phyloP scores from a whole-genome alignment of 2,113 vertebrate genomes.

The Varanus salvator region DNA sequence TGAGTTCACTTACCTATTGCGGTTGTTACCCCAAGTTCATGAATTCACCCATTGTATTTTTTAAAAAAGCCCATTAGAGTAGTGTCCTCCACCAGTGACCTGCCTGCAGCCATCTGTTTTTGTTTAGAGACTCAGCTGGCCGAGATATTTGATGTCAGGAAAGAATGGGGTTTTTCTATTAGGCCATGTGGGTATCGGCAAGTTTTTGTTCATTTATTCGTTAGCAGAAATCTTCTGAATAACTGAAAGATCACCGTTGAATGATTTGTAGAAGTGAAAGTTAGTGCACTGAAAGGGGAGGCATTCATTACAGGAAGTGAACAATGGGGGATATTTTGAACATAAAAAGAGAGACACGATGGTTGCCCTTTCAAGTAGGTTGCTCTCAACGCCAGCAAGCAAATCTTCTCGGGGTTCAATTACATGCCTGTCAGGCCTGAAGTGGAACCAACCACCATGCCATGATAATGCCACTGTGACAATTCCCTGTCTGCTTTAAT shows the following conservation, averaged over 20 bases:
- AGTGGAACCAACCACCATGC: background rate
- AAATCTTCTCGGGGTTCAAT: slow-evolving; percentile 22
- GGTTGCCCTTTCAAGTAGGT: background rate
- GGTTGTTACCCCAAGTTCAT: background rate
- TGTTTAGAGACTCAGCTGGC: background rate
- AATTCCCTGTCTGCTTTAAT: background rate
- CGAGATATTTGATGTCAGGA: background rate
- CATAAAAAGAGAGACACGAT: background rate
- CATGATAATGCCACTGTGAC: background rate
- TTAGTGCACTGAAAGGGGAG: background rate
- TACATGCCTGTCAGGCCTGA: slow-evolving; percentile 10
- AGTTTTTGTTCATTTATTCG: background rate
- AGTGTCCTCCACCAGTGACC: background rate
- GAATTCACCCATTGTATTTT: background rate
- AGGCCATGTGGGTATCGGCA: background rate
- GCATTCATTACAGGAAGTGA: background rate
- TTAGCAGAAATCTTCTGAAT: background rate
- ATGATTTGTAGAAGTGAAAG: slow-evolving; percentile 6
- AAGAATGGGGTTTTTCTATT: background rate
- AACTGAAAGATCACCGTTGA: background rate
- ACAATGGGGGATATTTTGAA: slow-evolving; percentile 17
- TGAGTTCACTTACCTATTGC: background rate
- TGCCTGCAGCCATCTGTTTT: background rate
- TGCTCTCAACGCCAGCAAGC: slow-evolving; percentile 26
- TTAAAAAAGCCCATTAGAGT: background rate